phyloP scores from a whole-genome alignment of 2,113 vertebrate species.

The Cyprinus carpio region DNA sequence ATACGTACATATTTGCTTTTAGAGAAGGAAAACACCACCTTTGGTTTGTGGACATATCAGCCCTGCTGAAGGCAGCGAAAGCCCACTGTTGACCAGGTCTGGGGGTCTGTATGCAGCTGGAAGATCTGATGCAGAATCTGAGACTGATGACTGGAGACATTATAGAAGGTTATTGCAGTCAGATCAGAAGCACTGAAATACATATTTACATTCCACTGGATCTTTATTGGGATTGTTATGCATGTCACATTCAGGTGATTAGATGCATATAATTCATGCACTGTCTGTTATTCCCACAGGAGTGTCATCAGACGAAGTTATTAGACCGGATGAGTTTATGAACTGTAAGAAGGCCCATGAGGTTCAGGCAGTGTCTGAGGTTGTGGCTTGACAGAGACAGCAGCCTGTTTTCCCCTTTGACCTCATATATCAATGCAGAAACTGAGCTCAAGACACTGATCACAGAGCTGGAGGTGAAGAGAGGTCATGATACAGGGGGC shows the following conservation, averaged over 20 bases:
- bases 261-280: neutral
- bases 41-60: slow-evolving; percentile 81
- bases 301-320: slow-evolving; percentile 60
- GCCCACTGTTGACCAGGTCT: slow-evolving; percentile 83
- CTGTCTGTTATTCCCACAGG: slow-evolving; percentile 10
- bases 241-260: slow-evolving; percentile 8
- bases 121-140: slow-evolving; percentile 78
- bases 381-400: slow-evolving; percentile 73
- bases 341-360: slow-evolving; percentile 96
- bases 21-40: slow-evolving; percentile 66
- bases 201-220: neutral
- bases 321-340: slow-evolving; percentile 90
- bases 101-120: slow-evolving; percentile 79
- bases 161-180: slow-evolving; percentile 62
- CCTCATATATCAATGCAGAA: slow-evolving; percentile 87
- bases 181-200: neutral
- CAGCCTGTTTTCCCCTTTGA: slow-evolving; percentile 85
- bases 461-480: slow-evolving; percentile 86
- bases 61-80: slow-evolving; percentile 78
- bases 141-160: slow-evolving; percentile 55
- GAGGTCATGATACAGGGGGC: neutral
- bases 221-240: neutral
- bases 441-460: slow-evolving; percentile 89
- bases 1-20: neutral
- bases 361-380: slow-evolving; percentile 89